Conservation (phyloP, 2,888 invertebrate genomes). For the Nephrotoma flavescens region DNA sequence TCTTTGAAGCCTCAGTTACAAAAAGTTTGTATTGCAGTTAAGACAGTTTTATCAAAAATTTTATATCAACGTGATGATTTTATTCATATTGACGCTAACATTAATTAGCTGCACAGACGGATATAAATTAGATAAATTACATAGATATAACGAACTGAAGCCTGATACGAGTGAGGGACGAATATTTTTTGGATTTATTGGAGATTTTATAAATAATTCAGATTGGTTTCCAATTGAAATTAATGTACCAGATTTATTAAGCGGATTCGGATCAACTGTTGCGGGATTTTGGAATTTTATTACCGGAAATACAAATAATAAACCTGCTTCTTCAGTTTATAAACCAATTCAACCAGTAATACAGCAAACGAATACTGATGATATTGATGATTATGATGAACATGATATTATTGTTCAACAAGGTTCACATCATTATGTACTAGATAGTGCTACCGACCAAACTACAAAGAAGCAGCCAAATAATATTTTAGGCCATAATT, state of each 20-base stretch:
- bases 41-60: neutral
- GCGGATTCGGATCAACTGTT: neutral
- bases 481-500: neutral
- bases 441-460: neutral
- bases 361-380: neutral
- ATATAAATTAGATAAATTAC: neutral
- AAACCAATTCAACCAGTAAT: neutral
- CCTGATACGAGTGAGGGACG: neutral
- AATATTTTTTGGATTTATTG: conserved; percentile 8
- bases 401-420: neutral
- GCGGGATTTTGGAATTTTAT: neutral
- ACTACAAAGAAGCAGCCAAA: neutral
- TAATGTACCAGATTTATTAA: conserved; percentile 43
- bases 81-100: neutral
- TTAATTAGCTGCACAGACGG: neutral
- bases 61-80: neutral
- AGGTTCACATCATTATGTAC: neutral
- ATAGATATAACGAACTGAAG: neutral
- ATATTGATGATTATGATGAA: neutral
- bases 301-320: neutral
- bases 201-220: conserved; percentile 4
- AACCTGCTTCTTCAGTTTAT: neutral
- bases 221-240: conserved; percentile 43
- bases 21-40: neutral
- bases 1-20: neutral